phyloP scores from a whole-genome alignment of 2,113 vertebrate genomes.

The Paraplagusia blochii region DNA sequence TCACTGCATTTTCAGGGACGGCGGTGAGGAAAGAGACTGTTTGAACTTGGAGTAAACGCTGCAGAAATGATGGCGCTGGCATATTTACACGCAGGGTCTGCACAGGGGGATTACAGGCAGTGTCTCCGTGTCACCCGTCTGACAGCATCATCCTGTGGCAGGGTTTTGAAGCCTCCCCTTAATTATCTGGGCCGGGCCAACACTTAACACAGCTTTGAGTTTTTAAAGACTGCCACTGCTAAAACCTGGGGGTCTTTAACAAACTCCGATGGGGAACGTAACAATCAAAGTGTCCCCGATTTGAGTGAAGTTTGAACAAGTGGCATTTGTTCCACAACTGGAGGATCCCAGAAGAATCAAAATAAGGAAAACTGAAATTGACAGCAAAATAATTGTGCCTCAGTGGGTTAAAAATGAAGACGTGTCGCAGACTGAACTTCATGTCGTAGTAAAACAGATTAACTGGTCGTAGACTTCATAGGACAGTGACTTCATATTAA shows the following conservation, averaged over 20 bases:
- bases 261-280: slow-evolving; percentile 55
- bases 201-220: slow-evolving; percentile 67
- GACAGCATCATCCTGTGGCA: slow-evolving; percentile 68
- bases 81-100: slow-evolving; percentile 72
- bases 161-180: slow-evolving; percentile 63
- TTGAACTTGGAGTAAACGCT: slow-evolving; percentile 74
- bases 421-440: slow-evolving; percentile 18
- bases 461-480: neutral
- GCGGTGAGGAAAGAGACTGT: slow-evolving; percentile 50
- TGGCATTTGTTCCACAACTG: slow-evolving; percentile 25
- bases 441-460: neutral
- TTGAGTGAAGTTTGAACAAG: no score
- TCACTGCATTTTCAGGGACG: slow-evolving; percentile 57
- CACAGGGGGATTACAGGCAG: slow-evolving; percentile 60
- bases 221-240: slow-evolving; percentile 63
- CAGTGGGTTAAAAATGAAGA: slow-evolving; percentile 10
- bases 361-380: slow-evolving; percentile 26
- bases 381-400: slow-evolving; percentile 25
- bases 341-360: slow-evolving; percentile 21
- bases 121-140: slow-evolving; percentile 68
- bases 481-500: no score
- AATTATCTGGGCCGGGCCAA: slow-evolving; percentile 62
- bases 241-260: slow-evolving; percentile 60
- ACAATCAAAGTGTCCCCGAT: slow-evolving; percentile 53
- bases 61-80: slow-evolving; percentile 71